Evolutionary conservation across 2,888 invertebrate species (phyloP), one percentile per base, ranked within the genome.

Genomic region (Ormyrus nitidulus): DNA sequence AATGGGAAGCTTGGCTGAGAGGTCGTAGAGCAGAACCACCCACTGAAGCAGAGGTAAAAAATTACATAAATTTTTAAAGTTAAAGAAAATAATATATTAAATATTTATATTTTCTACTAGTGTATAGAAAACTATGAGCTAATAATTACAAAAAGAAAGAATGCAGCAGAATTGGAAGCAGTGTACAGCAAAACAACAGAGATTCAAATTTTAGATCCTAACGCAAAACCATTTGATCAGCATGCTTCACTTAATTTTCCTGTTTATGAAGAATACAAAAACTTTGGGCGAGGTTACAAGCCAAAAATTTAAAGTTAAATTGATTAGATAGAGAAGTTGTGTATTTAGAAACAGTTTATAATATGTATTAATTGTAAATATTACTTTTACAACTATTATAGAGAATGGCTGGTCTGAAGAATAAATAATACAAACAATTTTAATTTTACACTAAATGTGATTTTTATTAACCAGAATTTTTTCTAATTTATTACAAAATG

Each of bases 1-100:
- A 97, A 91, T 97, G 97, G 97, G 96, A 96, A 88, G 92, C 97
- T 7, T 97, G 97, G 97, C 91, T 97, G 66, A 92, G 97, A 83
- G 84, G 80, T 85, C 93, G 94, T 77, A 89, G 94, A 84, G 86
- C 85, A 2, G 92, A 93, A 0, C 94, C 96, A 62, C 97, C 97
- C 0, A 92, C 93, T 0, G 93, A 92, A 81, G 95, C 95, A 82
- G 97, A 97, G 91, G 91, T 97, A 8, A 75, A 78, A 56, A 1
- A 56, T 34, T 34, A 34, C 34, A 34, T 34, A 3, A 34, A 34
- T 13, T 53, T 54, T 10, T 71, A 6, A 44, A 44, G 11, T 11
- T 48, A 44, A 69, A 69, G 49, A 34, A 34, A 34, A 34, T 34
- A 34, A 34, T 34, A 34, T 4, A 34, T 34, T 34, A 34, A 34